These are phyloP conservation scores for Platichthys flesus DNA, from an alignment of 2,113 vertebrate genomes.

Conservation along the genomic window DNA sequence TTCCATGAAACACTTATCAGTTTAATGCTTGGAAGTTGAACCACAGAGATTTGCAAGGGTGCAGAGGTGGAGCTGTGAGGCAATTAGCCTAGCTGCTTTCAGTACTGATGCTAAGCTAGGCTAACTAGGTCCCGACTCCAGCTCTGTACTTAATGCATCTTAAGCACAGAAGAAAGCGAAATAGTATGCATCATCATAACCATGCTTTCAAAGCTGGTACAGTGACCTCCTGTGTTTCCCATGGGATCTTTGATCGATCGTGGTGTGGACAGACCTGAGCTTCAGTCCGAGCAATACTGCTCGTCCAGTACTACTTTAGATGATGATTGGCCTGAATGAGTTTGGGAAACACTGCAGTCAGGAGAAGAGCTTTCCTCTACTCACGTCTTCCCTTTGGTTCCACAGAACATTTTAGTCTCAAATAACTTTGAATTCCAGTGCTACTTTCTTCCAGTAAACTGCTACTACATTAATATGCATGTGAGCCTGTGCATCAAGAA, in stretches of 20 bases:
- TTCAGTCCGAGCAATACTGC: not conserved
- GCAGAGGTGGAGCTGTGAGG: not conserved
- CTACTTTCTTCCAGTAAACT: conserved; percentile 28
- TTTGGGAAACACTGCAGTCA: conserved; percentile 60
- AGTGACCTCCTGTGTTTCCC: conserved; percentile 60
- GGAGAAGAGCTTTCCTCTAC: conserved; percentile 39
- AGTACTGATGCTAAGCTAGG: not conserved
- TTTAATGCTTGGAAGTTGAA: conserved; percentile 33
- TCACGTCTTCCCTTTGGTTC: conserved; percentile 39
- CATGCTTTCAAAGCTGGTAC: conserved; percentile 45
- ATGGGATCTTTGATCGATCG: conserved; percentile 12
- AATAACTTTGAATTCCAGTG: conserved; percentile 26
- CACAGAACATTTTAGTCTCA: conserved; percentile 35
- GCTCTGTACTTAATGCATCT: not conserved
- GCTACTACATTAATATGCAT: conserved; percentile 48
- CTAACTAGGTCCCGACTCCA: not conserved
- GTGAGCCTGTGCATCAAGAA: conserved; percentile 50
- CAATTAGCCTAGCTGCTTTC: not conserved
- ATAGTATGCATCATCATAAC: not conserved
- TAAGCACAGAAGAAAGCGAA: not conserved
- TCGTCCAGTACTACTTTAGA: conserved; percentile 19
- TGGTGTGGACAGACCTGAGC: conserved; percentile 12
- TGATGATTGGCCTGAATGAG: conserved; percentile 42
- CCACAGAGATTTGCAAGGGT: not conserved
- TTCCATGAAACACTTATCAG: conserved; percentile 67